Conservation (phyloP, 2,888 invertebrate species). For the Cristatella mucedo region DNA sequence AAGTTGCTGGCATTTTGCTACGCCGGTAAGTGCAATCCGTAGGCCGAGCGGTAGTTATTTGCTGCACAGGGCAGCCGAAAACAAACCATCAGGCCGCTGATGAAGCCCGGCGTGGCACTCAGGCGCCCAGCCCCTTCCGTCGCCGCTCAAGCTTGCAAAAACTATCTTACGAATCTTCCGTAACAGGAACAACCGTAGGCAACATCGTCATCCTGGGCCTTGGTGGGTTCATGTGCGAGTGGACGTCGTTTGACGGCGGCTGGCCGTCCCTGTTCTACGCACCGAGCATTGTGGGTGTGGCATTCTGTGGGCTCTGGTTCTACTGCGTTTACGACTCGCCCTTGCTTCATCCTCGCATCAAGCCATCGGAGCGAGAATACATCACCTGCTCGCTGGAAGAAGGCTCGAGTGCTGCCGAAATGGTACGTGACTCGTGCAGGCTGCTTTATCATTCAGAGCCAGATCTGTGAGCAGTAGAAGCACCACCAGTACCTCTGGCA, state of each 20-base stretch:
- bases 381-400: no score
- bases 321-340: constrained; percentile 44
- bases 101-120: no score
- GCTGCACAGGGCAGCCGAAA: no score
- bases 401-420: no score
- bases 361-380: constrained; percentile 27
- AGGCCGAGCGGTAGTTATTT: no score
- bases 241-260: constrained; percentile 42
- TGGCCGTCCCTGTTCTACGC: constrained; percentile 50
- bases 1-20: constrained; percentile 32
- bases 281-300: constrained; percentile 34
- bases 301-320: constrained; percentile 21
- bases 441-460: no score
- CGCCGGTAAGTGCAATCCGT: no score
- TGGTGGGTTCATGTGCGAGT: constrained; percentile 45
- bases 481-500: no score
- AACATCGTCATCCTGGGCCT: constrained; percentile 49
- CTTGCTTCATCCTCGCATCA: constrained; percentile 44
- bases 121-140: background rate
- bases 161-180: background rate
- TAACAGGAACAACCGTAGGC: constrained; percentile 60
- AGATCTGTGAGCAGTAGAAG: no score
- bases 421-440: no score
- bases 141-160: background rate
- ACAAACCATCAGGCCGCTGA: no score